phyloP scores from a whole-genome alignment of 2,113 vertebrate genomes.

The Cyrtonyx montezumae region DNA sequence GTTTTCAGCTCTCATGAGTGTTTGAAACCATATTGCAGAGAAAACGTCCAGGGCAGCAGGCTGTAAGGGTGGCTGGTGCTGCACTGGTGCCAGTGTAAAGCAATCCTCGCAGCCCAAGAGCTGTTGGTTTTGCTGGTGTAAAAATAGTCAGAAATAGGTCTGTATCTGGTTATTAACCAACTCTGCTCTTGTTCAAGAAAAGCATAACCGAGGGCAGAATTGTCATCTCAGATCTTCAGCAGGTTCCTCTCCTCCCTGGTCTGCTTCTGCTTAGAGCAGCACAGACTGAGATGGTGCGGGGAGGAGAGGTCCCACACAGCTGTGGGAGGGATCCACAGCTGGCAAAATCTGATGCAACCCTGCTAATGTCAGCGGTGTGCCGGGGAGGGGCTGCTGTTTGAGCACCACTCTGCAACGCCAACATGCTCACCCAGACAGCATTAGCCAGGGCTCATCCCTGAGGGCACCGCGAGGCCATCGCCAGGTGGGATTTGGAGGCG shows the following conservation, averaged over 20 bases:
- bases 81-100: slow-evolving; percentile 44
- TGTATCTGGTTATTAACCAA: slow-evolving; percentile 16
- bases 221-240: slow-evolving; percentile 13
- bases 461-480: neutral
- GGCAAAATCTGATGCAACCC: neutral
- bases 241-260: slow-evolving; percentile 14
- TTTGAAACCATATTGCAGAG: slow-evolving; percentile 12
- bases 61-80: neutral
- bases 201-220: slow-evolving; percentile 35
- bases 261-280: slow-evolving; percentile 18
- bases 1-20: neutral
- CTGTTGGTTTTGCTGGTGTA: slow-evolving; percentile 14
- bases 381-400: too few species aligned
- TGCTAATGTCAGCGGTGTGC: rapidly evolving
- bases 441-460: rapidly evolving
- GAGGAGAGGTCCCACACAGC: slow-evolving; percentile 26
- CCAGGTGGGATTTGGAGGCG: neutral
- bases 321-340: neutral
- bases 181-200: slow-evolving; percentile 8
- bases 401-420: rapidly evolving
- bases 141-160: slow-evolving; percentile 48
- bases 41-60: neutral
- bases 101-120: neutral
- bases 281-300: neutral
- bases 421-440: neutral